Evolutionary conservation across 2,888 invertebrate genomes (phyloP).

Genomic region (Horisme vitalbata): DNA sequence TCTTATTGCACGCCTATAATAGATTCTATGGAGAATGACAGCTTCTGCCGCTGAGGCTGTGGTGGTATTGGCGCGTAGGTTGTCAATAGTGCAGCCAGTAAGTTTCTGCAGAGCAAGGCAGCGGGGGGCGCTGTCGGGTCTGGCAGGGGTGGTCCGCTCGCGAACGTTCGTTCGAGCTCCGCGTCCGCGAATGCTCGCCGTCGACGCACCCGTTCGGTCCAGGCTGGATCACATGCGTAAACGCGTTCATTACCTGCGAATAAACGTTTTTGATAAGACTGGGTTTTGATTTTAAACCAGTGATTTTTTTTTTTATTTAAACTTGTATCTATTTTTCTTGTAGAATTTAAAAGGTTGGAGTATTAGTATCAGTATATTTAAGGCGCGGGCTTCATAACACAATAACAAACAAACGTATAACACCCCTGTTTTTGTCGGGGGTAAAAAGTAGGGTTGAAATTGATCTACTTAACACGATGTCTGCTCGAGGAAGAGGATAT

Average conservation of each 20-base stretch:
- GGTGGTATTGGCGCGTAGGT: slow-evolving; percentile 61
- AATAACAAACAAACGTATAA: no score
- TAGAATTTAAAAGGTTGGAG: no score
- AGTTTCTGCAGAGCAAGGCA: slow-evolving; percentile 75
- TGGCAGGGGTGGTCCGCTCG: slow-evolving; percentile 21
- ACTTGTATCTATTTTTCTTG: no score
- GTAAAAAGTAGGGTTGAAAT: no score
- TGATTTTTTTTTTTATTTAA: no score
- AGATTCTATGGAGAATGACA: slow-evolving; percentile 87
- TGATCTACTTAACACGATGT: no score
- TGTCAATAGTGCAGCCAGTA: slow-evolving; percentile 67
- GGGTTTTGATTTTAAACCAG: no score
- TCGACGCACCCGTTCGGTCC: slow-evolving; percentile 80
- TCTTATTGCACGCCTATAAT: slow-evolving; percentile 84
- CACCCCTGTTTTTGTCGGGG: no score
- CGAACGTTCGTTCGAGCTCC: slow-evolving; percentile 83
- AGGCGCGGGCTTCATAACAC: no score
- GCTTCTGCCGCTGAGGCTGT: slow-evolving; percentile 60
- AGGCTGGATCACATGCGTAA: slow-evolving; percentile 61
- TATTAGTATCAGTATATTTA: no score
- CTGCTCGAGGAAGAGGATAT: no score
- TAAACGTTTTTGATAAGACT: no score
- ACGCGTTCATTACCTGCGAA: slow-evolving; percentile 47
- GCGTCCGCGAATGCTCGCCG: slow-evolving; percentile 86
- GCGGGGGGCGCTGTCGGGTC: slow-evolving; percentile 46